Evolutionary conservation across 2,888 invertebrate species (phyloP).

Genomic region (Patella pellucida): DNA sequence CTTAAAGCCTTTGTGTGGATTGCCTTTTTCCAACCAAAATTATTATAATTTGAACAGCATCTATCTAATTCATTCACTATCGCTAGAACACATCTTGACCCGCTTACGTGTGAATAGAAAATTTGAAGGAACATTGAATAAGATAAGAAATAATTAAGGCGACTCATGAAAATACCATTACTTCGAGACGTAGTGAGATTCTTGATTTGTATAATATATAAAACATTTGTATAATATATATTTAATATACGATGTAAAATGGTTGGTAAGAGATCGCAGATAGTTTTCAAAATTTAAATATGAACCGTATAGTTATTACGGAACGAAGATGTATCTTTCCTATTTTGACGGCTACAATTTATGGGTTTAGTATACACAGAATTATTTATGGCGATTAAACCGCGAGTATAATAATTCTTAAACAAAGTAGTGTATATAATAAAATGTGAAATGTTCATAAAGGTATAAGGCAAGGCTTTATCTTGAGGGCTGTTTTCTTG

Average conservation of each 20-base stretch:
- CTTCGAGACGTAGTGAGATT: not conserved
- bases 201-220: not conserved
- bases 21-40: not conserved
- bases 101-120: slow-evolving; percentile 6
- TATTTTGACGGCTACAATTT: too few species aligned
- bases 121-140: not conserved
- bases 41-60: slow-evolving; percentile 9
- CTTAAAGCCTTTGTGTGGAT: not conserved
- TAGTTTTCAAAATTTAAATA: not conserved
- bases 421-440: too few species aligned
- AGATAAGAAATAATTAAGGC: slow-evolving; percentile 1
- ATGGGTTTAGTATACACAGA: too few species aligned
- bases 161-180: not conserved
- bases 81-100: not conserved
- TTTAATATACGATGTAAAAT: not conserved
- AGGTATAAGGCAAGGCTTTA: too few species aligned
- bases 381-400: too few species aligned
- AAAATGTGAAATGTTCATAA: too few species aligned
- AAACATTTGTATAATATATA: not conserved
- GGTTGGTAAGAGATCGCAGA: slow-evolving; percentile 5
- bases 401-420: too few species aligned
- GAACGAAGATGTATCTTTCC: too few species aligned
- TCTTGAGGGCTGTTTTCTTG: too few species aligned
- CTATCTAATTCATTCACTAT: slow-evolving; percentile 3
- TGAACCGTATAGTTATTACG: not conserved